Base-by-base conservation (phyloP, 2,113 vertebrate genomes). In the Formicarius rufipectus region DNA sequence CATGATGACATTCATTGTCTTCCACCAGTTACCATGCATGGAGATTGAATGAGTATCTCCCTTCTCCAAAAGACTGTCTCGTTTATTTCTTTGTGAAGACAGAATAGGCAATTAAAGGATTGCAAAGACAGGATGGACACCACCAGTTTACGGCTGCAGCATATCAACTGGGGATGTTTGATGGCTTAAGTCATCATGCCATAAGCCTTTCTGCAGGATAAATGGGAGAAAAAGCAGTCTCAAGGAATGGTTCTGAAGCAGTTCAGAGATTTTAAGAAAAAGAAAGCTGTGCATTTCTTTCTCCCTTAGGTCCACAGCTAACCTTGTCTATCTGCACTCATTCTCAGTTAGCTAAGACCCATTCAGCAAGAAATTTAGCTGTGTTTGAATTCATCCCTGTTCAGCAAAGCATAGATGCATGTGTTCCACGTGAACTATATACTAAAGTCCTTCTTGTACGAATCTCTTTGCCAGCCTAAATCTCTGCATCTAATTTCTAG, bases 11-110 rank as follows among this genome's bases (percentile, higher is more conserved):
- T 42, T 87, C 3, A 16, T 28, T 44, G 28, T 67, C 69, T 45
- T 18, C 42, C 30, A 47, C 23, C 33, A 6, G 1, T 68, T 62
- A 1, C 10, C 25, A 8, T 4, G 18, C 25, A 27, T 0, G 0
- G 21, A 42, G 30, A 23, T 30, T 74, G 69, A 80, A 64, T 16
- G 21, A 9, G 20, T 39, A 31, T 33, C 52, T 71, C 42, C 39
- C 16, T 78, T 63, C 10, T 27, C 8, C 33, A 47, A 23, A 67
- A 62, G 52, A 45, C 1, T 1, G 7, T 6, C 20, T 56, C 53
- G 27, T 25, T 87, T 69, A 16, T 76, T 62, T 88, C 15, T 77
- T 69, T 73, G 9, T 14, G 60, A 66, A 76, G 53, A 28, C 31
- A 76, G 62, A 53, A 52, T 4, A 64, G 25, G 17, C 58, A 87